A percentile compares a stretch with the other conserved stretches of the same genome.
phyloP scores from a whole-genome alignment of 1,140 invertebrate species.

The Papilio polyxenes region DNA sequence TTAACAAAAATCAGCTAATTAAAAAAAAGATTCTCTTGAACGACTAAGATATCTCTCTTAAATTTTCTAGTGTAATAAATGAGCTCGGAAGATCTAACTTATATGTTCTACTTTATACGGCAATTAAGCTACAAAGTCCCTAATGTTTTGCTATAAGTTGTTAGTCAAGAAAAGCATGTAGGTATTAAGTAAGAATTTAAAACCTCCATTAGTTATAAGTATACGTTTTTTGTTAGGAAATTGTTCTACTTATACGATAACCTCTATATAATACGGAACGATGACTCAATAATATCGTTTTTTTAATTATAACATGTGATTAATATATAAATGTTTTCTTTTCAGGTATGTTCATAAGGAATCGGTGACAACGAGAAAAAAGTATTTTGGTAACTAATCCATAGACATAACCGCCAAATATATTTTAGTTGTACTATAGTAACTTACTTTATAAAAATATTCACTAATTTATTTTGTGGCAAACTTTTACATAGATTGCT shows the following conservation, averaged over 20 bases:
- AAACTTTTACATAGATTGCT: background rate
- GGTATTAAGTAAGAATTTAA: background rate
- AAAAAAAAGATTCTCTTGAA: background rate
- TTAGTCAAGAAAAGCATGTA: background rate
- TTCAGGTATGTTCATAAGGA: constrained; percentile 44
- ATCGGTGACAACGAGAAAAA: background rate
- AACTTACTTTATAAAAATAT: no score
- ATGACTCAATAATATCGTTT: background rate
- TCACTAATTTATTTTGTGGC: background rate
- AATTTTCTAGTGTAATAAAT: background rate
- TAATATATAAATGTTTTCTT: constrained; percentile 42
- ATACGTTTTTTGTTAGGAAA: background rate
- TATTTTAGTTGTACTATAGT: background rate
- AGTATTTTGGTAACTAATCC: background rate
- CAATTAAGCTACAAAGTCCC: constrained; percentile 15
- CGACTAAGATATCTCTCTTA: background rate
- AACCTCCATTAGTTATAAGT: background rate
- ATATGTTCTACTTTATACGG: background rate
- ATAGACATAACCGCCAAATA: constrained; percentile 9
- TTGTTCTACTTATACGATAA: background rate
- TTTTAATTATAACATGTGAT: constrained; percentile 15
- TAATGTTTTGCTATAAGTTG: constrained; percentile 1
- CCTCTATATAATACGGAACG: no score
- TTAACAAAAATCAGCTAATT: no score
- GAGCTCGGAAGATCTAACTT: background rate